Conservation (phyloP, 2,888 invertebrate genomes). For the Aphidius colemani region DNA sequence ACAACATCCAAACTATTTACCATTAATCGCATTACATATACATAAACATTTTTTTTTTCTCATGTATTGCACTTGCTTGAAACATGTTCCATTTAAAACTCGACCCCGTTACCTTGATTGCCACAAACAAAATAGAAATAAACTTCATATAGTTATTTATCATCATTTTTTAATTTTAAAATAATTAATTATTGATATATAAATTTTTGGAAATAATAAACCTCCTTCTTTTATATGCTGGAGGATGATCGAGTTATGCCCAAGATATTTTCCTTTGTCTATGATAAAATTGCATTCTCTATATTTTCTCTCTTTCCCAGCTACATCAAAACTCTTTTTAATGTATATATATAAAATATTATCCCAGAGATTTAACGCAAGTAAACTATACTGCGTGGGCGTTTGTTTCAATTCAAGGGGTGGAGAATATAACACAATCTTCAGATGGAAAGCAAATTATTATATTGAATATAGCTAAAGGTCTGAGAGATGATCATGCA, state of each 20-base stretch:
- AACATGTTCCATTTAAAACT: no score
- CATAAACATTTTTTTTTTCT: background rate
- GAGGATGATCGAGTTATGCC: constrained; percentile 23
- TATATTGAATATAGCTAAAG: constrained; percentile 7
- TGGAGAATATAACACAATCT: constrained; percentile 25
- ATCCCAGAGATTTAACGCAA: no score
- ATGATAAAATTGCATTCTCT: background rate
- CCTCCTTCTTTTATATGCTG: no score
- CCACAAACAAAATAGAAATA: no score
- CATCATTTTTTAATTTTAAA: no score
- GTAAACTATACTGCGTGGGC: constrained; percentile 21
- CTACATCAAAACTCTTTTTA: background rate
- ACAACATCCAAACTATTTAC: constrained; percentile 14
- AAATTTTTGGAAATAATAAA: no score
- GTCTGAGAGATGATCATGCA: constrained; percentile 17
- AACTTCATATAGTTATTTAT: no score
- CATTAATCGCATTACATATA: background rate
- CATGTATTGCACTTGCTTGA: background rate
- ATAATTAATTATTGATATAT: no score
- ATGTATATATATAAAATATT: background rate
- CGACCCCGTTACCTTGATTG: no score
- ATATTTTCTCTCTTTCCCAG: no score
- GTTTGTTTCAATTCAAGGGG: constrained; percentile 29
- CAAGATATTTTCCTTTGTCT: constrained; percentile 15
- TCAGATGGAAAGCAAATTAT: constrained; percentile 28